A percentile compares a stretch with the other conserved stretches of the same genome.
phyloP scores from a whole-genome alignment of 1,140 invertebrate genomes.

The Diploscapter pachys region DNA sequence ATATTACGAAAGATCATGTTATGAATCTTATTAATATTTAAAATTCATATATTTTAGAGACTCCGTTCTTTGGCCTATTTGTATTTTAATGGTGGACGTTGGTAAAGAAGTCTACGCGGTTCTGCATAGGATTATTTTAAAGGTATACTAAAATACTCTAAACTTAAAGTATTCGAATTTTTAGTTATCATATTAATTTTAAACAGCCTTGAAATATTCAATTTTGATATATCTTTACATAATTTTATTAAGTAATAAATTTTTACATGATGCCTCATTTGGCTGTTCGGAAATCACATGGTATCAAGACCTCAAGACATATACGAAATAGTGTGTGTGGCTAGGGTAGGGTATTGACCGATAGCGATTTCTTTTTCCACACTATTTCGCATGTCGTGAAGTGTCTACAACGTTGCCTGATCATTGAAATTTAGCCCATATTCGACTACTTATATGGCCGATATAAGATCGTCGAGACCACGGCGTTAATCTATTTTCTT shows the following conservation, averaged over 20 bases:
- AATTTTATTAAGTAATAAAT: neutral
- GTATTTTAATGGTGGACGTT: slow-evolving; percentile 20
- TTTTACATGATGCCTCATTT: slow-evolving; percentile 1
- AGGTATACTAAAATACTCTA: neutral
- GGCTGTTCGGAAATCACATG: neutral
- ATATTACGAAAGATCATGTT: slow-evolving; percentile 1
- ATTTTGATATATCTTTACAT: neutral
- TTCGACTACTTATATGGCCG: slow-evolving; percentile 38
- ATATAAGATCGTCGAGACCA: slow-evolving; percentile 49
- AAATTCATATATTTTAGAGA: slow-evolving; percentile 27
- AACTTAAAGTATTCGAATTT: too few species aligned
- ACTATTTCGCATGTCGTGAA: neutral
- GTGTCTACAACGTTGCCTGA: neutral
- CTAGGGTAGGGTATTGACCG: neutral
- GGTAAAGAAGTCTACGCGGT: slow-evolving; percentile 16
- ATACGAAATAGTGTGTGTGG: neutral
- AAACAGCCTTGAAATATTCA: too few species aligned
- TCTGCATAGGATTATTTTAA: slow-evolving; percentile 12
- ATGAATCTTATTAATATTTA: neutral
- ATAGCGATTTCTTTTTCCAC: too few species aligned
- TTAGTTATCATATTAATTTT: neutral
- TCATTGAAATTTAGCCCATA: slow-evolving; percentile 23
- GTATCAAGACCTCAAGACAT: too few species aligned
- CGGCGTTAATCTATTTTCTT: slow-evolving; percentile 46
- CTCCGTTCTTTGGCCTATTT: slow-evolving; percentile 33